Conservation (phyloP, 2,888 invertebrate genomes). For the Oligia strigilis region DNA sequence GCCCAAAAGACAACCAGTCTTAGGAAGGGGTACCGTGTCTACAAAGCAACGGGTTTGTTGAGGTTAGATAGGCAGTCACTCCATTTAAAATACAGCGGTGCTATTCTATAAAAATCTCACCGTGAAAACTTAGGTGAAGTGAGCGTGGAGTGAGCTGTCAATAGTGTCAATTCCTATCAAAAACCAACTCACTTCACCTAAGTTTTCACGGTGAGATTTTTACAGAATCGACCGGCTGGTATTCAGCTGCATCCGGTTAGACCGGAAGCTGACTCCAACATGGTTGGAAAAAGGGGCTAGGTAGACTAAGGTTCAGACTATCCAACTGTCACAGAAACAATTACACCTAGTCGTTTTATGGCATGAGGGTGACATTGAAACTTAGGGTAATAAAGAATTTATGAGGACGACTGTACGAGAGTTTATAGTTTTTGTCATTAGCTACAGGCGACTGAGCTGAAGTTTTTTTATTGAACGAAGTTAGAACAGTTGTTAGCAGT, state of each 20-base stretch:
- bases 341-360: neutral
- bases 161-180: too few species aligned
- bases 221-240: too few species aligned
- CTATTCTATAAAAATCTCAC: too few species aligned
- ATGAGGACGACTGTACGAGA: neutral
- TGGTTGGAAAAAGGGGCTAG: neutral
- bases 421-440: conserved; percentile 2
- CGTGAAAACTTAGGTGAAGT: too few species aligned
- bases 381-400: neutral
- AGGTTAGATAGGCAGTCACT: neutral
- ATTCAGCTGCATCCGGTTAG: neutral
- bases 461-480: conserved; percentile 8
- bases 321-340: neutral
- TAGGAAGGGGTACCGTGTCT: neutral
- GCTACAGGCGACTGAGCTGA: neutral
- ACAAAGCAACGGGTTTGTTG: neutral
- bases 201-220: too few species aligned
- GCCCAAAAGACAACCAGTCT: neutral
- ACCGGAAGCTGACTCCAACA: neutral
- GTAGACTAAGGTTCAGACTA: neutral
- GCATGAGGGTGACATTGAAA: neutral
- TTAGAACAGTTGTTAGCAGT: neutral
- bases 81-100: neutral
- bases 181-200: too few species aligned
- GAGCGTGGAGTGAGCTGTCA: too few species aligned